Evolutionary conservation across 2,113 vertebrate genomes (phyloP), one percentile per base, ranked within the genome.

Genomic region (Tenebrosternarchus preto): DNA sequence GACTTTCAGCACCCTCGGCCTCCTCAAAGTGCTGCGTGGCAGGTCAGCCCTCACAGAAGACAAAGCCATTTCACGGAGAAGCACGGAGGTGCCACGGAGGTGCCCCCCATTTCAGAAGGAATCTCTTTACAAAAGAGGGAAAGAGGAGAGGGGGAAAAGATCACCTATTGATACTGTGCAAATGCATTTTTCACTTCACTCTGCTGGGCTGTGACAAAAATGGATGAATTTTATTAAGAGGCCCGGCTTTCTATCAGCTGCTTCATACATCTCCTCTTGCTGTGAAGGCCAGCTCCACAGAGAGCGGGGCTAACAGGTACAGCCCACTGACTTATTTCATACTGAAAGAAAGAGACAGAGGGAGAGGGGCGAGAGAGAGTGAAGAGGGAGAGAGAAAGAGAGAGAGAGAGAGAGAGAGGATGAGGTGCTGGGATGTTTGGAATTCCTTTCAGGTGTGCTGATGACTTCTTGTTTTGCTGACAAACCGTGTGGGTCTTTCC

Each of bases 191-290:
- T 86, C 76, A 86, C 85, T 89, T 86, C 88, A 76, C 78, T 72
- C 86, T 82, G 83, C 86, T 86, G 76, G 60, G 73, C 86, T 86
- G 85, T 89, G 91, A 93, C 90, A 91, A 86, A 92, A 93, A 93
- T 88, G 82, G 88, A 92, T 91, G 89, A 91, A 91, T 92, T 92
- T 90, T 91, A 92, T 92, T 90, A 89, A 91, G 87, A 87, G 86
- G 85, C 87, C 88, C 88, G 90, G 86, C 86, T 90, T 90, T 84
- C 85, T 89, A 84, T 90, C 86, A 79, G 73, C 84, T 81, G 82
- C 84, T 84, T 87, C 88, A 88, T 92, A 91, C 86, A 90, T 92
- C 90, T 92, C 81, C 70, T 80, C 73, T 76, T 87, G 87, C 84
- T 87, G 82, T 82, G 86, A 90, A 91, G 90, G 89, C 89, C 88